Evolutionary conservation across 2,888 invertebrate species (phyloP).

Genomic region (Arrhopalites spinosus): DNA sequence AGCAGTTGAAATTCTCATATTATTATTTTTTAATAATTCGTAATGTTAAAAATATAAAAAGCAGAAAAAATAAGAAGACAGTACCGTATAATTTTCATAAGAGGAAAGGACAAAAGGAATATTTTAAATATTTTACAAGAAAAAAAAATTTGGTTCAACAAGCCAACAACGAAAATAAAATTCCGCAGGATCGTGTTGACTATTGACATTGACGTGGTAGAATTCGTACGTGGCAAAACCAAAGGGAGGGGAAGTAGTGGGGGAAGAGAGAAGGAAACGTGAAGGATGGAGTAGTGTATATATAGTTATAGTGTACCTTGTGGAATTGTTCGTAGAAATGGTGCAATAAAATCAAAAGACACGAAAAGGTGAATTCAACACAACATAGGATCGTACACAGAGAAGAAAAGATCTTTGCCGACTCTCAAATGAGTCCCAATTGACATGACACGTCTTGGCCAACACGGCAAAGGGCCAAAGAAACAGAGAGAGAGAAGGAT

Average conservation of each 20-base stretch:
- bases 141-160: too few species aligned
- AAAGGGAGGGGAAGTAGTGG: neutral
- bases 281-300: too few species aligned
- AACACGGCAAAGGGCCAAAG: neutral
- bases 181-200: too few species aligned
- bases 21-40: too few species aligned
- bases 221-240: neutral
- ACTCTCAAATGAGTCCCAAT: conserved; percentile 34
- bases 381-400: neutral
- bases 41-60: too few species aligned
- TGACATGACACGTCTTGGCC: conserved; percentile 22
- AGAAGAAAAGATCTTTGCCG: conserved; percentile 20
- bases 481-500: neutral
- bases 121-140: too few species aligned
- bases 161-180: too few species aligned
- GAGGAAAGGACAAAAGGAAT: too few species aligned
- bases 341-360: conserved; percentile 30
- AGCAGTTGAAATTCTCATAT: too few species aligned
- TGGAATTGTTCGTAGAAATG: conserved; percentile 17
- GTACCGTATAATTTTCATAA: too few species aligned
- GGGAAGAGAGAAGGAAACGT: neutral
- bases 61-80: too few species aligned
- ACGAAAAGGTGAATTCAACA: conserved; percentile 25
- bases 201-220: too few species aligned
- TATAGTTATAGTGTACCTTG: neutral